These are phyloP conservation scores for Anguilla marmorata DNA, from an alignment of 2,797 vertebrate species.

Conservation along the genomic window DNA sequence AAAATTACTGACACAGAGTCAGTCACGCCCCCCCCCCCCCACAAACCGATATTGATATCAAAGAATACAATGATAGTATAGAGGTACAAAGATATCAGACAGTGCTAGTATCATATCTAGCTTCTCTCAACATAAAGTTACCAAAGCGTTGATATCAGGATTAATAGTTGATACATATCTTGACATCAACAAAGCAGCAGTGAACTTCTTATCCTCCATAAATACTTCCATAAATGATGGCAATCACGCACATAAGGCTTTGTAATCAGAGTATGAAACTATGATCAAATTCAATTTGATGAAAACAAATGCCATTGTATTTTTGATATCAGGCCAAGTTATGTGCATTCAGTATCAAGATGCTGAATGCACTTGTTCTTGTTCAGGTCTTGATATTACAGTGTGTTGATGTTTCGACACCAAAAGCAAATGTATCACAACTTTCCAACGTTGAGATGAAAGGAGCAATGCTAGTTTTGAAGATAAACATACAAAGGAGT, in stretches of 20 bases:
- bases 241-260: not conserved
- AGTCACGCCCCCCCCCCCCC: not conserved
- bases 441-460: not conserved
- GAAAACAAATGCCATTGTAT: not conserved
- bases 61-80: not conserved
- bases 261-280: not conserved
- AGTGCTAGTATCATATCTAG: not conserved
- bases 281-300: not conserved
- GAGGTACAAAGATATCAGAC: not conserved
- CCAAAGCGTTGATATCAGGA: not conserved
- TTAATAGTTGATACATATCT: not conserved
- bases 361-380: too few relatives aligned
- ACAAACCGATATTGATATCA: not conserved
- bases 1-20: not conserved
- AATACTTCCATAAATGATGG: not conserved
- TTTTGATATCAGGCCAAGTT: not conserved
- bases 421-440: not conserved
- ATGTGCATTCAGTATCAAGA: not conserved
- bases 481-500: not conserved
- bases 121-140: not conserved
- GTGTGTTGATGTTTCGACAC: not conserved
- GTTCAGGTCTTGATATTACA: not conserved
- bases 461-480: not conserved
- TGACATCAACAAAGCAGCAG: not conserved
- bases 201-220: not conserved